These are phyloP conservation scores for Drosophila ficusphila DNA, from an alignment of 1,140 invertebrate genomes.

Conservation along the genomic window DNA sequence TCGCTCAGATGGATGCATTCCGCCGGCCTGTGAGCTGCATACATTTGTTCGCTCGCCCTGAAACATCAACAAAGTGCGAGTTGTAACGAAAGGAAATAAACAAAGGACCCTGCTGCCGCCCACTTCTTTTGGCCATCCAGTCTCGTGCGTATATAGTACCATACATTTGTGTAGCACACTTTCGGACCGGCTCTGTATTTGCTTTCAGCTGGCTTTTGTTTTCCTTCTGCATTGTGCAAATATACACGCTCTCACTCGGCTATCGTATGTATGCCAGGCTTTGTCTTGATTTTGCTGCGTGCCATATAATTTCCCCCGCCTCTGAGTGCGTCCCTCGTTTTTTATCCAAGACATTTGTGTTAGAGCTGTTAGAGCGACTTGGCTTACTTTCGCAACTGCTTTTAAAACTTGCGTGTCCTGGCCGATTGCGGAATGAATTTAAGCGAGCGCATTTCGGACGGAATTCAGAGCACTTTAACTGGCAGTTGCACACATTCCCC, in stretches of 20 bases:
- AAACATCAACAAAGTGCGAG: conserved; percentile 46
- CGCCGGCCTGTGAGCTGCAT: conserved; percentile 11
- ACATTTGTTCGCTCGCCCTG: conserved; percentile 17
- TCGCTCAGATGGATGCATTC: conserved; percentile 1
- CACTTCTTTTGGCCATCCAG: neutral
- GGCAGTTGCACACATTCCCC: conserved; percentile 16
- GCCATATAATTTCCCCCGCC: conserved; percentile 41
- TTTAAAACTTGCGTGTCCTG: conserved; percentile 6
- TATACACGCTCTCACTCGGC: conserved; percentile 7
- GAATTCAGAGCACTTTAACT: conserved; percentile 26
- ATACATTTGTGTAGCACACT: conserved; percentile 69
- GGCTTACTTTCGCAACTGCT: conserved; percentile 15
- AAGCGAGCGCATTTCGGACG: conserved; percentile 2
- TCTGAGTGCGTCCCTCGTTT: neutral
- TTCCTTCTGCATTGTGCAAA: conserved; percentile 68
- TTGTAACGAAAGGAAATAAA: conserved; percentile 42
- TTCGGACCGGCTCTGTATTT: conserved; percentile 56
- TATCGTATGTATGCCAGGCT: conserved; percentile 61
- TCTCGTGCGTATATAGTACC: conserved; percentile 30
- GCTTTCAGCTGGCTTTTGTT: conserved; percentile 67
- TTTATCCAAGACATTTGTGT: conserved; percentile 12
- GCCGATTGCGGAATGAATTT: conserved; percentile 3
- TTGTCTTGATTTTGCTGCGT: conserved; percentile 69
- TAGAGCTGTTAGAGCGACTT: conserved; percentile 1
- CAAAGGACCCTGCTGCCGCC: neutral